Base-by-base conservation (phyloP, 2,888 invertebrate genomes). In the Lasioglossum vierecki region DNA sequence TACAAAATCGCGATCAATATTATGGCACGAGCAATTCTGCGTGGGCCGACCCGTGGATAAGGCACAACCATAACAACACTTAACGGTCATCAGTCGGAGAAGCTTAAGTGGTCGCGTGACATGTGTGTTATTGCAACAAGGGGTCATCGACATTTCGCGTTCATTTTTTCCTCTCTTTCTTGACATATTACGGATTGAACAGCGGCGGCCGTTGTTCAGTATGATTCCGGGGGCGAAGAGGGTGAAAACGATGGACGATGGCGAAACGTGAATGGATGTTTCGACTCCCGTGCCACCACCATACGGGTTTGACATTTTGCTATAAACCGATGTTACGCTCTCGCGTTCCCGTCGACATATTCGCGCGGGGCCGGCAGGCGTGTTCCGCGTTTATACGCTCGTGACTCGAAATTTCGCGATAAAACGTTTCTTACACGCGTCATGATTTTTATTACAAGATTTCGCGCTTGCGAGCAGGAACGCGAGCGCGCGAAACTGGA, bases 361-460 rank as follows among this genome's bases (percentile, higher is more conserved):
- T 41, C 22, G 35, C 22, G 39, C 49, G 39, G 1, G 66, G 2
- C 49, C 22, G 22, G 35, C 66, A 18, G 30, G 11, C 66, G 11
- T 22, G 66, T 35, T 18, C 0, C 63, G 15, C 63, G 22, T 63
- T 63, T 63, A 30, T 26, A 15, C 9, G 68, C 68, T 22, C 35
- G 39, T 39, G 68, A 79, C 39, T 18, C 26, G n/a, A n/a, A 75
- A 39, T 18, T 70, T 22, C 30, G 15, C 49, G 18, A 13, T 46
- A 30, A 79, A 79, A 72, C 35, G 44, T 18, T 60, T 66, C 66
- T 66, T 49, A 79, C 30, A 30, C 71, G 26, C 44, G 57, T n/a
- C 13, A 26, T 11, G 39, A 72, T 78, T 81, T 81, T 73, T 73
- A 60, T 49, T 66, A 30, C 22, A 18, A 78, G 11, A 60, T 71